phyloP scores from a whole-genome alignment of 1,140 invertebrate species.

The Apis florea region DNA sequence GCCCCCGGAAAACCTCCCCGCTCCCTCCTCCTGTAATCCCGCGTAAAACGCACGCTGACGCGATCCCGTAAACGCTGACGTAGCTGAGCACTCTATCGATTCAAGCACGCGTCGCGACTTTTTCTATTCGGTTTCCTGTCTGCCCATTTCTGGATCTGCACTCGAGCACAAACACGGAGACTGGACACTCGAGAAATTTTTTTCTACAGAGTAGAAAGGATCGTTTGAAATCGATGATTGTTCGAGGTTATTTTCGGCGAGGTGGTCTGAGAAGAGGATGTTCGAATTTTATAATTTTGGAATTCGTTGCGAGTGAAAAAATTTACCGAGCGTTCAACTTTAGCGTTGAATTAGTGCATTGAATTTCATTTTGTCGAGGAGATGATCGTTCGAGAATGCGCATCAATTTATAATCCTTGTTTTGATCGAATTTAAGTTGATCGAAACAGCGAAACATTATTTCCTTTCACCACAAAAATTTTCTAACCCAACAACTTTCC shows the following conservation, averaged over 20 bases:
- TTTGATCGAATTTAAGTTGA: no score
- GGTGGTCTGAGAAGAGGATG: no score
- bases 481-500: no score
- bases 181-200: neutral
- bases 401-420: no score
- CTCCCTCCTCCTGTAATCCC: neutral
- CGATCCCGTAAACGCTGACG: conserved; percentile 21
- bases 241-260: neutral
- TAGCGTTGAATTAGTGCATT: no score
- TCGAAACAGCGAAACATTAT: no score
- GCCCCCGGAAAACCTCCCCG: neutral
- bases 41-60: conserved; percentile 24
- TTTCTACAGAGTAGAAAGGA: neutral
- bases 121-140: conserved; percentile 17
- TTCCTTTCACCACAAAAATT: no score
- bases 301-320: no score
- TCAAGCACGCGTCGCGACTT: conserved; percentile 40
- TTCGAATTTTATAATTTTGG: no score
- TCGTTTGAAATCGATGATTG: neutral
- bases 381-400: no score
- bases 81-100: conserved; percentile 26
- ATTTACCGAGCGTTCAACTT: no score
- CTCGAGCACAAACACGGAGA: neutral
- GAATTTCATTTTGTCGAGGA: no score
- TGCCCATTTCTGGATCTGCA: conserved; percentile 22